A percentile compares a stretch with the other conserved stretches of the same genome.
Conservation (phyloP, 2,888 invertebrate species). For the Harpalus rubripes region DNA sequence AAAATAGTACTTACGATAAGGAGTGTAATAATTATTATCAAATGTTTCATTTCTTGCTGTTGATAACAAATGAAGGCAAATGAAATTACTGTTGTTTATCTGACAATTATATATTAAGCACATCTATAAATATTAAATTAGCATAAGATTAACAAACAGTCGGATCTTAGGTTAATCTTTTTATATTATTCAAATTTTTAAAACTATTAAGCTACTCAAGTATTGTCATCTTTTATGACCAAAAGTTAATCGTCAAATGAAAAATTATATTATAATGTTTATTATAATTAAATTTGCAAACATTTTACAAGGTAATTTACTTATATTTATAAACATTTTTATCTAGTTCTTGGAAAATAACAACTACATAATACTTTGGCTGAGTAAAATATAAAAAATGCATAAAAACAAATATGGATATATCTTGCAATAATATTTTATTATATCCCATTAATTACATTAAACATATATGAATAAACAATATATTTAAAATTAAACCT, state of each 20-base stretch:
- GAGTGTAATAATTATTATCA: background rate
- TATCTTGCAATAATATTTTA: conserved; percentile 16
- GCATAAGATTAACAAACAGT: conserved; percentile 3
- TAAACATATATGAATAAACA: background rate
- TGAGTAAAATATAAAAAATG: background rate
- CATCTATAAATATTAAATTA: background rate
- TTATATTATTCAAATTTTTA: conserved; percentile 23
- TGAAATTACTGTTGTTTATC: background rate
- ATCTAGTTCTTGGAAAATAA: background rate
- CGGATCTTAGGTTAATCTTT: background rate
- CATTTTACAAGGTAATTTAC: conserved; percentile 8
- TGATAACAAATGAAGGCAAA: background rate
- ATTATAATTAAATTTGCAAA: conserved; percentile 26
- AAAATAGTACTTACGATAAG: conserved; percentile 33
- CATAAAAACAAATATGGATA: background rate
- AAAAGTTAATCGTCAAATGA: background rate
- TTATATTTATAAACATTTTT: conserved; percentile 16
- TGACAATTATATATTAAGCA: conserved; percentile 10
- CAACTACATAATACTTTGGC: background rate
- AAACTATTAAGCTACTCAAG: conserved; percentile 16
- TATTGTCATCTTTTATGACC: conserved; percentile 35
- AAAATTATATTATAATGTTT: background rate
- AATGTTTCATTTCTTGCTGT: background rate
- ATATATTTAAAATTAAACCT: background rate
- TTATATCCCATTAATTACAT: conserved; percentile 30